Conservation (phyloP, 2,888 invertebrate genomes). For the Athalia cordata region DNA sequence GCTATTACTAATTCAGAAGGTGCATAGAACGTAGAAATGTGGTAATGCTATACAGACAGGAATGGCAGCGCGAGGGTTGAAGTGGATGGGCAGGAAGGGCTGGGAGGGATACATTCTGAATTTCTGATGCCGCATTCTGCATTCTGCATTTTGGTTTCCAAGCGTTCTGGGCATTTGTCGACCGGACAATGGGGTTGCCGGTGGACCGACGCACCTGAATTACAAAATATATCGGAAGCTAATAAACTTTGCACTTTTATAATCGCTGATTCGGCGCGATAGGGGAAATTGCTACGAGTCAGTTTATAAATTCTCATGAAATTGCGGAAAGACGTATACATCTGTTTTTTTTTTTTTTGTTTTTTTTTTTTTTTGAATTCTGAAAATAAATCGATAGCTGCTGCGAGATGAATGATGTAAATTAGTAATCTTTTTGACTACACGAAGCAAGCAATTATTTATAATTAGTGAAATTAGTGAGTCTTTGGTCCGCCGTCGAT, state of each 20-base stretch:
- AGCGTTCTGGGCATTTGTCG: constrained; percentile 24
- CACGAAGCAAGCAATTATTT: background rate
- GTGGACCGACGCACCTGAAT: constrained; percentile 32
- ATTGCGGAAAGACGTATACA: too few relatives aligned
- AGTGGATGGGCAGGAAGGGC: background rate
- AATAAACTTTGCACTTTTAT: too few relatives aligned
- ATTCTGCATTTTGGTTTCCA: constrained; percentile 15
- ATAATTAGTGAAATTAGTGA: constrained; percentile 6
- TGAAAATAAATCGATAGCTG: background rate
- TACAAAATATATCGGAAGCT: constrained; percentile 5
- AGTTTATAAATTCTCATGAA: too few relatives aligned
- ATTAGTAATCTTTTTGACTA: constrained; percentile 1
- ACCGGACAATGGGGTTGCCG: constrained; percentile 11
- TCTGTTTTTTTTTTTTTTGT: too few relatives aligned
- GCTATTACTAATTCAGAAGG: constrained; percentile 69
- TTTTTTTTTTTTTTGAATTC: background rate
- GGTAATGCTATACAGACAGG: constrained; percentile 24
- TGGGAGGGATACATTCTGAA: background rate
- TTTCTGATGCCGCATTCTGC: constrained; percentile 9
- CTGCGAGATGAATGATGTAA: too few relatives aligned
- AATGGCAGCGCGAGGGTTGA: background rate
- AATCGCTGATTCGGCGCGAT: background rate
- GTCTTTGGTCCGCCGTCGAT: background rate
- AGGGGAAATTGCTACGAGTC: background rate
- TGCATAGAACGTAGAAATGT: constrained; percentile 52